These are phyloP conservation scores for honey bee (Apis mellifera) DNA, from an alignment of 1,140 invertebrate species.

Conservation along the genomic window Amel_HAv3.1 CM009936.2:6237501-6238000, in stretches of 20 bases:
- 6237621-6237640: slow-evolving; percentile 27
- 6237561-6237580: slow-evolving; percentile 46
- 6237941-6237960: too few relatives aligned
- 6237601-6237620: slow-evolving; percentile 47
- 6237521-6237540: slow-evolving; percentile 53
- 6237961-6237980: neutral
- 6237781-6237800: too few relatives aligned
- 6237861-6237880: too few relatives aligned
- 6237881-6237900: too few relatives aligned
- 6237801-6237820: too few relatives aligned
- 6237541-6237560: slow-evolving; percentile 34
- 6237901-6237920: too few relatives aligned
- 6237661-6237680: slow-evolving; percentile 62
- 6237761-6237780: too few relatives aligned
- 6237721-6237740: neutral
- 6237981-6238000: neutral
- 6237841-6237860: too few relatives aligned
- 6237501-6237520: slow-evolving; percentile 38
- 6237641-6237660: slow-evolving; percentile 45
- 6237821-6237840: too few relatives aligned
- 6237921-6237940: too few relatives aligned
- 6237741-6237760: neutral
- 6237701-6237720: neutral
- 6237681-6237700: slow-evolving; percentile 35
- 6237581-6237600: neutral